Evolutionary conservation across 2,888 invertebrate species (phyloP), one percentile per base, ranked within the genome.

Genomic region (Pristionchus mayeri): DNA sequence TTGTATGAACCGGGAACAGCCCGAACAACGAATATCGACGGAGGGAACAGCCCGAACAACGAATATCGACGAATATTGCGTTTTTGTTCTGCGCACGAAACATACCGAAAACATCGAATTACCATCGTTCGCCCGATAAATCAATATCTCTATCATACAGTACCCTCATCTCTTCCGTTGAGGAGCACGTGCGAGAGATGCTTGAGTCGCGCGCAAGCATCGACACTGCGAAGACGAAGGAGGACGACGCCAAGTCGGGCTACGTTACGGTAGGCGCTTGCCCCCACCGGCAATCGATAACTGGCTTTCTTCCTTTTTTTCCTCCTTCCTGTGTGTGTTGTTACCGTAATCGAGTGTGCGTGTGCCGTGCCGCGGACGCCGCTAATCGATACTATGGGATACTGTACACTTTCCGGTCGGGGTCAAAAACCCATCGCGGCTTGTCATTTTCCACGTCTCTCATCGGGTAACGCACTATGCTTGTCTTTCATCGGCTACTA

Each of bases 231-330:
- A 87, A 88, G 63, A 87, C 87, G 24, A 67, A 84, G 24, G 75
- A 85, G 11, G 90, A 89, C 76, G 86, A 89, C 48, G 91, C 91
- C 80, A 88, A 90, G 44, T 88, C 89, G 54, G 91, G 91, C 60
- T 91, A 91, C 85, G 90, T 89, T 27, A 91, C 91, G 89, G 91
- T 91, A 87, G 81, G 85, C 63, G n/a, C 34, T 30, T 63, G 27
- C 6, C 27, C 63, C 63, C 57, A n/a, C 37, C 40, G 75, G n/a
- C 24, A 24, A 48, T 50, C 30, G 30, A 78, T 50, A 50, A 50
- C 76, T 78, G 30, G 27, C 50, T 30, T 71, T 63, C 16, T 44
- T 75, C 37, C 18, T 7, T 34, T 4, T 24, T 21, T 30, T 6
- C 44, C 44, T 44, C 44, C 9, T 67, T 37, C 40, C 44, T 44